Conservation (phyloP, 2,888 invertebrate genomes). For the Allacma fusca region DNA sequence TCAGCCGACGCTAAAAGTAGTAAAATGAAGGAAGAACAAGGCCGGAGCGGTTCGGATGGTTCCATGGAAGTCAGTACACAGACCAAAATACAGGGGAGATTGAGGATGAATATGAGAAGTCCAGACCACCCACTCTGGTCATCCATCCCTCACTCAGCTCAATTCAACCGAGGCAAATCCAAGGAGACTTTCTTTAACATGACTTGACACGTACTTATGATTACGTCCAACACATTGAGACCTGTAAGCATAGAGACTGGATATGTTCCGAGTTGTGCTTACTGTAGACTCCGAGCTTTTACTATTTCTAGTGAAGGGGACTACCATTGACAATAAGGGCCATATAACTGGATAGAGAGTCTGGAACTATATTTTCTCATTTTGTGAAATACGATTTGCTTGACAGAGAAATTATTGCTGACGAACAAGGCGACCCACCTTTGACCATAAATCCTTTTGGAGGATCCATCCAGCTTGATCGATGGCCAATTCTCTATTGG, state of each 20-base stretch:
- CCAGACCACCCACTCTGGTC: constrained; percentile 41
- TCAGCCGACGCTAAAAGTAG: background rate
- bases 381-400: constrained; percentile 38
- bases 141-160: constrained; percentile 21
- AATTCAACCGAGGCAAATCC: constrained; percentile 33
- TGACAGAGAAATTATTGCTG: constrained; percentile 36
- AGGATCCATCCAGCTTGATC: background rate
- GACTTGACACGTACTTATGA: constrained; percentile 41
- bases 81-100: background rate
- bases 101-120: too few species aligned
- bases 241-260: background rate
- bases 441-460: constrained; percentile 21
- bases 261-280: too few species aligned
- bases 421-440: constrained; percentile 29
- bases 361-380: constrained; percentile 20
- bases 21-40: background rate
- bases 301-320: too few species aligned
- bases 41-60: too few species aligned
- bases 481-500: background rate
- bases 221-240: constrained; percentile 17
- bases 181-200: constrained; percentile 29
- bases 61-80: too few species aligned
- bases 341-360: too few species aligned
- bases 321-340: too few species aligned
- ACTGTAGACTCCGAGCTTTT: too few species aligned